Evolutionary conservation across 2,888 invertebrate species (phyloP), one percentile per base, ranked within the genome.

Genomic region (Acleris sparsana): DNA sequence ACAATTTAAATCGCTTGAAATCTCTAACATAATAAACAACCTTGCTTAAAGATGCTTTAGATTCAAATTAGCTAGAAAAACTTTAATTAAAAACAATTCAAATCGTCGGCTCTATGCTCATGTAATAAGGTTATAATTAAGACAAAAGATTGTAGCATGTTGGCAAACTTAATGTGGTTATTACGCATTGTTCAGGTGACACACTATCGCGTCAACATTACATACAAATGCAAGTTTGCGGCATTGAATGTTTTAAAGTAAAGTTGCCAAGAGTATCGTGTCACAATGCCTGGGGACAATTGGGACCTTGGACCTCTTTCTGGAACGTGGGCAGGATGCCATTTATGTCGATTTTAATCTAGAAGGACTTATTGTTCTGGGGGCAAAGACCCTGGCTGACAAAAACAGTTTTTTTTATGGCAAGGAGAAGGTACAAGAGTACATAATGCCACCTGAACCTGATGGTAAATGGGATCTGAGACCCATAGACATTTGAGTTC

Each of bases 241-340:
- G 39, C 39, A 39, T 11, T 13, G 39, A 39, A 39, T 5, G 13
- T 39, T 39, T 39, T 13, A 1, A 39, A 39, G 39, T 13, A 5
- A 16, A 25, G 55, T 17, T 61, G 65, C 55, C 65, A 65, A 61
- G 43, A 65, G 55, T 55, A 48, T 5, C 25, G 25, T 65, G 65
- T 51, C 65, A 61, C 64, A 55, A 51, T 25, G 55, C 39, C 17
- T 33, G 60, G 65, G 56, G 22, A 56, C 60, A 56, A 56, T 55
- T 44, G n/a, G 60, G 46, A 51, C 60, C 60, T 65, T 65, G 65
- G 51, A 29, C 55, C 51, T 53, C 22, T 56, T 51, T 56, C 56
- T 56, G 44, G 20, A 16, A n/a, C 49, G 53, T 51, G 65, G 56
- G 60, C 65, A 33, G 51, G 60, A 51, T 51, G 65, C 65, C 65